Evolutionary conservation across 2,888 invertebrate species (phyloP).

Genomic region (Pteria penguin): DNA sequence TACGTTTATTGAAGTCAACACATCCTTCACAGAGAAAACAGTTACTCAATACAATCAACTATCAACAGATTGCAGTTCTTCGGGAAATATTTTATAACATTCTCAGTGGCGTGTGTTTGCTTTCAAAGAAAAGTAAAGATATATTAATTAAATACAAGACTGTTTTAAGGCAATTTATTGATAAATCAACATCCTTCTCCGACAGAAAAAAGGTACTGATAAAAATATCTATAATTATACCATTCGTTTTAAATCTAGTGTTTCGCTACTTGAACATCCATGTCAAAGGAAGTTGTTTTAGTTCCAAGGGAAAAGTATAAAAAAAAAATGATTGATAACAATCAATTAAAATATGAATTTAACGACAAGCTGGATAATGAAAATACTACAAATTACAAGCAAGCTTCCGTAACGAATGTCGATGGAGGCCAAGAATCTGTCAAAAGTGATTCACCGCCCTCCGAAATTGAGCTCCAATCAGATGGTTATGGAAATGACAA

Average conservation of each 20-base stretch:
- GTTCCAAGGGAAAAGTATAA: slow-evolving; percentile 9
- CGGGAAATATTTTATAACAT: slow-evolving; percentile 10
- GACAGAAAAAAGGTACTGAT: background rate
- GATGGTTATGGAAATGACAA: too few species aligned
- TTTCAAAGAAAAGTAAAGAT: too few species aligned
- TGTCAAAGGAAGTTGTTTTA: slow-evolving; percentile 6
- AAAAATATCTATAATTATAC: background rate
- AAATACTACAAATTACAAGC: too few species aligned
- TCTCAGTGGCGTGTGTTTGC: background rate
- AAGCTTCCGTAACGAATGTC: too few species aligned
- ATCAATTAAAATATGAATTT: too few species aligned
- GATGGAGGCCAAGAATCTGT: too few species aligned
- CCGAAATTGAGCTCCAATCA: too few species aligned
- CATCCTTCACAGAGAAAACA: background rate
- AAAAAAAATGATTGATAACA: too few species aligned
- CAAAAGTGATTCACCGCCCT: too few species aligned
- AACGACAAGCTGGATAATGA: too few species aligned
- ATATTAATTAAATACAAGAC: background rate
- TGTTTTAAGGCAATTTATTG: background rate
- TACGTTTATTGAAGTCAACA: background rate
- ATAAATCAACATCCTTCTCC: background rate
- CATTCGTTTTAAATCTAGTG: background rate
- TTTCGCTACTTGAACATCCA: background rate
- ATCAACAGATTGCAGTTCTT: background rate
- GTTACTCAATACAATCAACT: background rate